Evolutionary conservation across 2,888 invertebrate genomes (phyloP).

Genomic region (Pyralis farinalis): DNA sequence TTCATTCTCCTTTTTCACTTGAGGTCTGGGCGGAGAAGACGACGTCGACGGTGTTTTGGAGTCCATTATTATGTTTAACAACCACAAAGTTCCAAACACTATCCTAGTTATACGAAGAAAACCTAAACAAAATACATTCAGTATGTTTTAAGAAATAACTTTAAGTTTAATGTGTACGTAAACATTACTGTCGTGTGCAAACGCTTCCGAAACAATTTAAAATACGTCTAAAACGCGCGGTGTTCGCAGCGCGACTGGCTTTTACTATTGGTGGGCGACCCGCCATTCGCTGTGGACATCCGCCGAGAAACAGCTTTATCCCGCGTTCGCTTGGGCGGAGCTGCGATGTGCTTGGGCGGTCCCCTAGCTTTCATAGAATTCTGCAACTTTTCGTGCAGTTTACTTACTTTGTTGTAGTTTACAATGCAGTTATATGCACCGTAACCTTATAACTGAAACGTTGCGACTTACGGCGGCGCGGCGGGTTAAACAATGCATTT

Average conservation of each 20-base stretch:
- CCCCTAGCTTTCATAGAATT: constrained; percentile 18
- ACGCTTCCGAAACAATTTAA: background rate
- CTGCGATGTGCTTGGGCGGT: constrained; percentile 40
- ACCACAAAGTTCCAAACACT: constrained; percentile 29
- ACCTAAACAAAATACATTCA: too few species aligned
- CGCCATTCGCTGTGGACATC: constrained; percentile 15
- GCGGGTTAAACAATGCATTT: too few species aligned
- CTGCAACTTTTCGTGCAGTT: background rate
- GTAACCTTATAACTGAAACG: too few species aligned
- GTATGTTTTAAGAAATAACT: too few species aligned
- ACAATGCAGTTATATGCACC: too few species aligned
- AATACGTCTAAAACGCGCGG: constrained; percentile 33
- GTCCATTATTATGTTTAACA: constrained; percentile 60
- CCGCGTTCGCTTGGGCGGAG: constrained; percentile 59
- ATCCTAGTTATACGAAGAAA: background rate
- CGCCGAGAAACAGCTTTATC: constrained; percentile 47
- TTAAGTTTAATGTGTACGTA: constrained; percentile 53
- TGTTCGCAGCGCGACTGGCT: constrained; percentile 49
- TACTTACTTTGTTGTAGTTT: background rate
- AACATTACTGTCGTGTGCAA: constrained; percentile 46
- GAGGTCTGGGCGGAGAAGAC: constrained; percentile 57
- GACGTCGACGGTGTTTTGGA: constrained; percentile 66
- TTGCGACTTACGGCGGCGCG: too few species aligned
- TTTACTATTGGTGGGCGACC: constrained; percentile 34
- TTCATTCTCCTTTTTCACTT: constrained; percentile 86